phyloP scores from a whole-genome alignment of 1,140 invertebrate species.

The Scaptomyza pallida region DNA sequence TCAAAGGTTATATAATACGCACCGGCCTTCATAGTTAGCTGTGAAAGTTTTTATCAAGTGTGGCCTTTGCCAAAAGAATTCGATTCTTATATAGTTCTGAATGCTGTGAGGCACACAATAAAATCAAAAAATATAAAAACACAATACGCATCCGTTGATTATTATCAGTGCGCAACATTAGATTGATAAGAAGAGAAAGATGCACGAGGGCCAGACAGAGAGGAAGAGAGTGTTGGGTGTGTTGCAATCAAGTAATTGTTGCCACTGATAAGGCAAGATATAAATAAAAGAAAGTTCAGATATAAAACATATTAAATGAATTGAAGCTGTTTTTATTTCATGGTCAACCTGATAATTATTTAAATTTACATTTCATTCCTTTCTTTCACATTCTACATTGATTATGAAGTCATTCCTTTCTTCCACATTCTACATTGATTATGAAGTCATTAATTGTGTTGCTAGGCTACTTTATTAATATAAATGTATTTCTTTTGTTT shows the following conservation, averaged over 20 bases:
- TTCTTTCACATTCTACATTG: not conserved
- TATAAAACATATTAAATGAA: not conserved
- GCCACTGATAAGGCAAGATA: not conserved
- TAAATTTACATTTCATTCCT: too few species aligned
- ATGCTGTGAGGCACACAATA: not conserved
- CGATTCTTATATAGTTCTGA: slow-evolving; percentile 60
- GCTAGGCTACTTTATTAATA: not conserved
- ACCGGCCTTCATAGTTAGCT: slow-evolving; percentile 67
- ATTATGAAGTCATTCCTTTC: not conserved
- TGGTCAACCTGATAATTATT: too few species aligned
- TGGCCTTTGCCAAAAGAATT: slow-evolving; percentile 18
- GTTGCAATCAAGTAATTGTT: slow-evolving; percentile 23
- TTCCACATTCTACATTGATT: not conserved
- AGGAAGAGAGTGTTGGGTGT: not conserved
- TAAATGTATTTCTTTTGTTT: slow-evolving; percentile 16
- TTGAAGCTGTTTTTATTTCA: not conserved
- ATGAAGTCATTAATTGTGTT: not conserved
- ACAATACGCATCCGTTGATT: slow-evolving; percentile 67
- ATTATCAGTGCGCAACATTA: slow-evolving; percentile 38
- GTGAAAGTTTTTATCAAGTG: slow-evolving; percentile 53
- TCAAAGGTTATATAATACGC: slow-evolving; percentile 27
- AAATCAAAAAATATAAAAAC: slow-evolving; percentile 35
- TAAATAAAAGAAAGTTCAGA: slow-evolving; percentile 2
- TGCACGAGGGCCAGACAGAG: not conserved
- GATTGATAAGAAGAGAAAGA: slow-evolving; percentile 12